Evolutionary conservation across 2,888 invertebrate genomes (phyloP).

Genomic region (Phymatocera aterrima): DNA sequence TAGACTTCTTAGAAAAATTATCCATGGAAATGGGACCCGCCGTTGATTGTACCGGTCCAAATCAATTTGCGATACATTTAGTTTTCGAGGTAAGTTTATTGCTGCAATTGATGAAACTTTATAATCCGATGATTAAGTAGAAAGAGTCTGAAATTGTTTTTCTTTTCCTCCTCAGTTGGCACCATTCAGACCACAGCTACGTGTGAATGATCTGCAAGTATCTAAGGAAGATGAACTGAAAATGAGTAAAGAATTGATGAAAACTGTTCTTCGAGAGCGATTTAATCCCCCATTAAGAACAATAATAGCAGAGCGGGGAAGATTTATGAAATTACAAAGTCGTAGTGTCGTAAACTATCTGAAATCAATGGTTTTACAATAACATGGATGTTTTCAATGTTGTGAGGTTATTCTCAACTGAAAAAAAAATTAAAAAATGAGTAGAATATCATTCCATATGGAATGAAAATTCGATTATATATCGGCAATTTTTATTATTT

Average conservation of each 20-base stretch:
- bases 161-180: background rate
- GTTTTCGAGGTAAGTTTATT: conserved; percentile 57
- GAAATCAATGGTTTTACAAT: conserved; percentile 47
- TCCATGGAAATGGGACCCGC: conserved; percentile 57
- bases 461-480: background rate
- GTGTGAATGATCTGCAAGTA: background rate
- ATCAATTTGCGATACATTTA: conserved; percentile 53
- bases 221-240: conserved; percentile 27
- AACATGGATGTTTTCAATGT: background rate
- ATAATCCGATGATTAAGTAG: background rate
- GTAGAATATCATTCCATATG: background rate
- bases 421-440: background rate
- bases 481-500: background rate
- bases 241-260: conserved; percentile 48
- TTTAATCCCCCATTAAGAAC: conserved; percentile 62
- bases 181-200: background rate
- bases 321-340: conserved; percentile 57
- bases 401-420: background rate
- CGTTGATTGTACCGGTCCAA: conserved; percentile 48
- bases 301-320: conserved; percentile 42
- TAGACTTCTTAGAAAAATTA: conserved; percentile 57
- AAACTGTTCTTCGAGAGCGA: conserved; percentile 52
- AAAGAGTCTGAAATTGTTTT: background rate
- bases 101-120: too few species aligned
- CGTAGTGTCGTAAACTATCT: conserved; percentile 58